phyloP scores from a whole-genome alignment of 2,113 vertebrate species.

The Datnioides undecimradiatus region DNA sequence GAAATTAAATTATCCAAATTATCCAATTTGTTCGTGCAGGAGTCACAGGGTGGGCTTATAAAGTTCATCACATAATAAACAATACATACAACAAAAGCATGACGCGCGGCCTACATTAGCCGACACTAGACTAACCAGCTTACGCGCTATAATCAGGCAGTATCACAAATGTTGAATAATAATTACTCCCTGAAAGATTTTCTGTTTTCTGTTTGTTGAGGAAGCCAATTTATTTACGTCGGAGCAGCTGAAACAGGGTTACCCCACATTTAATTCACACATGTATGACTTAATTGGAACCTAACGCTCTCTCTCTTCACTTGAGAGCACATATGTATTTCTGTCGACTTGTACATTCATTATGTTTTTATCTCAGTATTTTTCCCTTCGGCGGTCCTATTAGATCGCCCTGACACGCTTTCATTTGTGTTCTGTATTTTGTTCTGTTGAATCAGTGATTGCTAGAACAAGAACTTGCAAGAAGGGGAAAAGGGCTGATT shows the following conservation, averaged over 20 bases:
- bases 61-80: too few species aligned
- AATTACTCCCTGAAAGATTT: background rate
- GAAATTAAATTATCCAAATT: background rate
- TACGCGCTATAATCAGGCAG: background rate
- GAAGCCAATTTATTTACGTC: background rate
- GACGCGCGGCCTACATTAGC: background rate
- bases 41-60: background rate
- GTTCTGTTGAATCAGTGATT: constrained; percentile 22
- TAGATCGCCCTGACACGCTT: background rate
- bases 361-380: background rate
- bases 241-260: background rate
- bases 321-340: constrained; percentile 2
- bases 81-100: background rate
- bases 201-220: background rate
- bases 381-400: background rate
- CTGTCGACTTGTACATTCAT: background rate
- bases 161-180: constrained; percentile 24
- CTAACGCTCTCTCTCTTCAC: background rate
- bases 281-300: background rate
- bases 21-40: background rate
- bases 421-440: constrained; percentile 20
- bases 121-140: background rate
- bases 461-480: constrained; percentile 9
- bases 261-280: background rate
- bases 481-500: constrained; percentile 33